Conservation (phyloP, 1,140 invertebrate species). For the Drosophila nikananu region DNA sequence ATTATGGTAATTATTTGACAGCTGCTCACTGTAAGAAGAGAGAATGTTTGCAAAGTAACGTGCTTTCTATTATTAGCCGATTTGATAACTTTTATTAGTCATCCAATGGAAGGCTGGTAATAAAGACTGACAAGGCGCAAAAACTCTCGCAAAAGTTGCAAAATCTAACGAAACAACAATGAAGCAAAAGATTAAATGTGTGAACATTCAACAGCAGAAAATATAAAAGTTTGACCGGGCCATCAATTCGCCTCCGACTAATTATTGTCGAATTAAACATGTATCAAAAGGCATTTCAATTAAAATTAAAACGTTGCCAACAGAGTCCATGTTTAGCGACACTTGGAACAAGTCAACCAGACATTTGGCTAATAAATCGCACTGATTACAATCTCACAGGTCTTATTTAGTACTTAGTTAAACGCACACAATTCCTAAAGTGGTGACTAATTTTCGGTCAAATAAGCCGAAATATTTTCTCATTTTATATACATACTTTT, state of each 20-base stretch:
- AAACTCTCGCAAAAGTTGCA: constrained; percentile 3
- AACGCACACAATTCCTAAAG: constrained; percentile 23
- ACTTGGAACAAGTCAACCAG: constrained; percentile 39
- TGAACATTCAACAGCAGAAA: constrained; percentile 6
- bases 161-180: constrained; percentile 12
- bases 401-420: constrained; percentile 45
- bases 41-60: constrained; percentile 52
- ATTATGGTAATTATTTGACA: constrained; percentile 57
- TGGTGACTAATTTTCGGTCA: constrained; percentile 37
- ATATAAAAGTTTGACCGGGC: constrained; percentile 2
- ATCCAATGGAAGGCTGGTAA: constrained; percentile 14
- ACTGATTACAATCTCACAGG: constrained; percentile 35
- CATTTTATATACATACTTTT: constrained; percentile 40
- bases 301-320: constrained; percentile 50
- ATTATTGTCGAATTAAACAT: constrained; percentile 10
- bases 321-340: constrained; percentile 43
- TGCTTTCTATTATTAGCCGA: constrained; percentile 64
- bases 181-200: constrained; percentile 25
- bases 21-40: constrained; percentile 17
- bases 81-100: constrained; percentile 47
- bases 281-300: constrained; percentile 40
- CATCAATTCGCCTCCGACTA: background rate
- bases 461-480: constrained; percentile 29
- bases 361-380: constrained; percentile 38
- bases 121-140: constrained; percentile 11